These are phyloP conservation scores for Temnothorax ravouxi DNA, from an alignment of 2,888 invertebrate genomes.

Conservation along the genomic window DNA sequence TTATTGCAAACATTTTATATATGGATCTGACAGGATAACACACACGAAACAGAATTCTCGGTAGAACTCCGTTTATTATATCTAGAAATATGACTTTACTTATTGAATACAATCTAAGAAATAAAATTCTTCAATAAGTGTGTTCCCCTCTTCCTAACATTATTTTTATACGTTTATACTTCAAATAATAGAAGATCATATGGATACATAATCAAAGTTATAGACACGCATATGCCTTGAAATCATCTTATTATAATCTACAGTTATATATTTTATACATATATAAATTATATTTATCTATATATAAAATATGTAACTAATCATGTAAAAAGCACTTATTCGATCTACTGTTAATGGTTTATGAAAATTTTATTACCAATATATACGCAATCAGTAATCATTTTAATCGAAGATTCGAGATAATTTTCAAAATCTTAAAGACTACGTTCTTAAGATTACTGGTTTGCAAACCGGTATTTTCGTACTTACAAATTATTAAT, in stretches of 20 bases:
- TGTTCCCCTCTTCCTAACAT: neutral
- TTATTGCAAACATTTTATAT: constrained; percentile 62
- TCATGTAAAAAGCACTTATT: neutral
- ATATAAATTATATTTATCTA: neutral
- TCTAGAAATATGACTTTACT: neutral
- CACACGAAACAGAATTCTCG: constrained; percentile 30
- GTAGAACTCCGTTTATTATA: constrained; percentile 45
- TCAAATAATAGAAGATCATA: constrained; percentile 7
- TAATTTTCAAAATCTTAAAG: neutral
- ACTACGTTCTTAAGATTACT: constrained; percentile 23
- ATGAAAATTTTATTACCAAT: neutral
- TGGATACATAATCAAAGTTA: constrained; percentile 14
- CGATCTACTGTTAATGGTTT: constrained; percentile 2
- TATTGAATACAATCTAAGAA: constrained; percentile 15
- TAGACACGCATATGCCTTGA: neutral
- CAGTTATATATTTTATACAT: neutral
- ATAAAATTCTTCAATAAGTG: neutral
- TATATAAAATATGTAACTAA: constrained; percentile 2
- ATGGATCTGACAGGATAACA: constrained; percentile 31
- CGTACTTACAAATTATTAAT: neutral
- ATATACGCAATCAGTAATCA: neutral
- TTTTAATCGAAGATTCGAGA: neutral
- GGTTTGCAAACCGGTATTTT: neutral
- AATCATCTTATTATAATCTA: neutral
- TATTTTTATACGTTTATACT: neutral